Evolutionary conservation across 2,888 invertebrate genomes (phyloP), one percentile per base, ranked within the genome.

Genomic region (Stratiomys singularior): DNA sequence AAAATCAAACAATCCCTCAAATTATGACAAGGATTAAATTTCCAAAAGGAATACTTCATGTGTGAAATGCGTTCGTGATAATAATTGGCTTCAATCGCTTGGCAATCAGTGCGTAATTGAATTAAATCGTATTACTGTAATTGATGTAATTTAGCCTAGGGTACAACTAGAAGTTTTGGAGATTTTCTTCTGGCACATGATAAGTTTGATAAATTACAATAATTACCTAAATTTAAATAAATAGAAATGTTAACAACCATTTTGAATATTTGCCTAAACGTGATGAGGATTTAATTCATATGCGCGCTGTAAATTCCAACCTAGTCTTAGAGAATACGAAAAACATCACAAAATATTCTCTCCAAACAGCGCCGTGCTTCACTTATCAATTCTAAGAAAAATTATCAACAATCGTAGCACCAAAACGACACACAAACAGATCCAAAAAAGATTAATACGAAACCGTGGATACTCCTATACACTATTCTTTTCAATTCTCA

Each of bases 371-470:
- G 3, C 37, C 9, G 5, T 18, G 30, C 21, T n/a, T 37, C 13
- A n/a, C 66, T 7, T 66, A 30, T 27, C 3, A 66, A 66, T 69
- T 47, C 44, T n/a, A 46, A 47, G 47, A 69, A 69, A 69, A 25
- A 30, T 25, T 69, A 64, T 64, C 30, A 69, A 69, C 69, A 69
- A 46, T 74, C 58, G 25, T 74, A 74, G 74, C 74, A 74, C 74
- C 74, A 74, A 58, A 74, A n/a, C 58, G 37, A 58, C 28, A 67
- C 30, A 58, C 56, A 74, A 18, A 25, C 58, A 52, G 7, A 30
- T 30, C 11, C 46, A 47, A 69, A 72, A 5, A 18, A 67, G 56
- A 25, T 69, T 1, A 72, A 56, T 60, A 60, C 58, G 58, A 72
- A 56, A 56, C 56, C 58, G 23, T 52, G n/a, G 52, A 28, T 27